Percentiles rank a stretch among this genome's conserved stretches.
phyloP scores from a whole-genome alignment of 2,888 invertebrate species.

The Margaritifera margaritifera region DNA sequence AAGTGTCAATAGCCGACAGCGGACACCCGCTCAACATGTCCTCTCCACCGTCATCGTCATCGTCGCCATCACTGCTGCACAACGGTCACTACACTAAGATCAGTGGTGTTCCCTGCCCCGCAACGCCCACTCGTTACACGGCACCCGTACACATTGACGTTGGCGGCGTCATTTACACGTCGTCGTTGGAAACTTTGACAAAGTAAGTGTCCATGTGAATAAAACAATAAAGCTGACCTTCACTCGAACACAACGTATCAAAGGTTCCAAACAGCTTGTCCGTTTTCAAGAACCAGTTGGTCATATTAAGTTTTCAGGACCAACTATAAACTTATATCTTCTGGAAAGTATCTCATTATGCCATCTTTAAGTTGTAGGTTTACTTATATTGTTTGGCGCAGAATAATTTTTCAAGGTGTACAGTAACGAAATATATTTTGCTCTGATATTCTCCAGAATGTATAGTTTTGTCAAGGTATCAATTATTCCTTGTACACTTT shows the following conservation, averaged over 20 bases:
- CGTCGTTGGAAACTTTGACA: conserved; percentile 94
- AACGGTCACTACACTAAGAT: conserved; percentile 81
- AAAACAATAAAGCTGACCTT: background rate
- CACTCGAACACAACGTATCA: background rate
- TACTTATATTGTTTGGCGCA: too few species aligned
- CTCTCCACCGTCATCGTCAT: conserved; percentile 30
- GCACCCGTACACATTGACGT: conserved; percentile 98
- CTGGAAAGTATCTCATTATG: too few species aligned
- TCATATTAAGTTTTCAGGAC: too few species aligned
- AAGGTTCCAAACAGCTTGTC: too few species aligned
- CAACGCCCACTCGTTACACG: conserved; percentile 91
- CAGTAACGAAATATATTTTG: too few species aligned
- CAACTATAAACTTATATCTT: too few species aligned
- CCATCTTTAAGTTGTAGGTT: too few species aligned
- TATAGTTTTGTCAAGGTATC: too few species aligned
- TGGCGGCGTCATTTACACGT: conserved; percentile 96
- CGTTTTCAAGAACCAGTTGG: too few species aligned
- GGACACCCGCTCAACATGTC: conserved; percentile 26
- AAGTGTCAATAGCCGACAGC: conserved; percentile 26
- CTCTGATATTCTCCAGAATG: too few species aligned
- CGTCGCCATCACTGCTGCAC: conserved; percentile 29
- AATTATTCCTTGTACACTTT: too few species aligned
- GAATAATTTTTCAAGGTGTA: too few species aligned
- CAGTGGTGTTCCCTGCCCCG: conserved; percentile 93
- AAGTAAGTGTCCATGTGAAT: conserved; percentile 79